Conservation (phyloP, 2,888 invertebrate genomes). For the Trissolcus brochymenae region DNA sequence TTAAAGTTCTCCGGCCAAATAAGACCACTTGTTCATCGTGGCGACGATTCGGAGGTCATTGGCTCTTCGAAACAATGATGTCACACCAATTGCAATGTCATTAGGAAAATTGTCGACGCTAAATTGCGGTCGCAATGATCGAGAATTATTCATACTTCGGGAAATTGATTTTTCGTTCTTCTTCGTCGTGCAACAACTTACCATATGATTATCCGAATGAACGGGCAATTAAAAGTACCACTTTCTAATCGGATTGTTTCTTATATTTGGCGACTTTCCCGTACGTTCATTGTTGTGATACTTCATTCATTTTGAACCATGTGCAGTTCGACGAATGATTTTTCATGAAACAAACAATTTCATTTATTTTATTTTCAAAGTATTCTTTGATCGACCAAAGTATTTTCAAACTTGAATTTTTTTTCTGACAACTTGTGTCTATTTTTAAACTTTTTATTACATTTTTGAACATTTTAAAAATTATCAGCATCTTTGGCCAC, state of each 20-base stretch:
- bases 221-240: not conserved
- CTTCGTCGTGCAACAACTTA: not conserved
- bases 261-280: not conserved
- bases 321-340: no score
- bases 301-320: not conserved
- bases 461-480: no score
- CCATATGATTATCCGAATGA: not conserved
- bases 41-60: not conserved
- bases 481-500: no score
- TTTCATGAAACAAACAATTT: no score
- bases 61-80: not conserved
- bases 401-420: no score
- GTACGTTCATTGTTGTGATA: not conserved
- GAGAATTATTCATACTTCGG: no score
- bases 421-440: no score
- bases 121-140: no score
- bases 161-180: not conserved
- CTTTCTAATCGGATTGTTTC: not conserved
- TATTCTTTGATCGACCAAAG: no score
- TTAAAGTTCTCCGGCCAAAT: slow-evolving; percentile 6
- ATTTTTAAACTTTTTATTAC: no score
- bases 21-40: not conserved
- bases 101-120: not conserved
- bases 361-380: no score
- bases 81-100: not conserved